These are phyloP conservation scores for Eubasilissa splendida DNA, from an alignment of 2,888 invertebrate genomes.

Conservation along the genomic window DNA sequence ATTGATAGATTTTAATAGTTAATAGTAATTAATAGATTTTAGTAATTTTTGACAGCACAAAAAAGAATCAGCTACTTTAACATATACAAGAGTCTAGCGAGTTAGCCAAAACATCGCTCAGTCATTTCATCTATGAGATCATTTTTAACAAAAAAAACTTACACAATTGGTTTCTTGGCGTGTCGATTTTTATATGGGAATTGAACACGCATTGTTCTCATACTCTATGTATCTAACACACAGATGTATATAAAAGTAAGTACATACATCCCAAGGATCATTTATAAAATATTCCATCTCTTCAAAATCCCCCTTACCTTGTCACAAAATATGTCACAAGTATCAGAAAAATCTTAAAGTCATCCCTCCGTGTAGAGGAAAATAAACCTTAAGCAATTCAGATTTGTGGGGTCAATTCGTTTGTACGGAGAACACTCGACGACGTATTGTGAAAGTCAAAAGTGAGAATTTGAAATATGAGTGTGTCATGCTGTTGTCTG, in stretches of 20 bases:
- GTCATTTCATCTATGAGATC: too few species aligned
- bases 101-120: too few species aligned
- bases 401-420: background rate
- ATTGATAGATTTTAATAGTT: too few species aligned
- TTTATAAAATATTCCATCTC: conserved; percentile 37
- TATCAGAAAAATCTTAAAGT: background rate
- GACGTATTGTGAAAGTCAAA: background rate
- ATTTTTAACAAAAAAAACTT: too few species aligned
- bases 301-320: conserved; percentile 34
- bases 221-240: background rate
- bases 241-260: conserved; percentile 2
- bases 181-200: too few species aligned
- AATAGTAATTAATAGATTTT: too few species aligned
- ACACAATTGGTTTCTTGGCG: too few species aligned
- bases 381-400: background rate
- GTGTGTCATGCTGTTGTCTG: conserved; percentile 44
- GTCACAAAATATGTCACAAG: conserved; percentile 24
- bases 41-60: too few species aligned
- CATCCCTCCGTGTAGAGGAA: background rate
- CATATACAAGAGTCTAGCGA: too few species aligned
- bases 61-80: too few species aligned
- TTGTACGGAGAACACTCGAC: background rate
- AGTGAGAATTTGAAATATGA: conserved; percentile 47
- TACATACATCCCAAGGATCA: conserved; percentile 6
- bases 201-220: conserved; percentile 7